Base-by-base conservation (phyloP, 2,113 vertebrate species). In the Pituophis catenifer region DNA sequence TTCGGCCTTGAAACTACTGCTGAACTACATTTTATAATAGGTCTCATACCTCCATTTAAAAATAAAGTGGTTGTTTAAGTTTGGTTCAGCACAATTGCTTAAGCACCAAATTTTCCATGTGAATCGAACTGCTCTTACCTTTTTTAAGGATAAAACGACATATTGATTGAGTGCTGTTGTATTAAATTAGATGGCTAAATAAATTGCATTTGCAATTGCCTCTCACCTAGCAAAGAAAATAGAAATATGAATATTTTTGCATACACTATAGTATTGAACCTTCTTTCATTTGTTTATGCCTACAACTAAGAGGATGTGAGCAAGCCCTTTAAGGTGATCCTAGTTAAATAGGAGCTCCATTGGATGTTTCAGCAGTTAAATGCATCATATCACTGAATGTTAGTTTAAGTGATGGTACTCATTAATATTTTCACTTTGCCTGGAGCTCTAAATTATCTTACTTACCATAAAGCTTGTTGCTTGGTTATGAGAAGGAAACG, bases 401-500 rank as follows among this genome's bases (percentile, higher is more conserved):
- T 44, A 21, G 29, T 65, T 70, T 59, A 70, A 48, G 86, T 59
- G 19, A 8, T 89, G 10, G 0, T 0, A 26, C 50, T 93, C 26
- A 4, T 7, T 3, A 1, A 29, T 17, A 44, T 6, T 38, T 26
- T 12, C 29, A 29, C 8, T 19, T 33, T 90, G 52, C 38, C 26
- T 0, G 23, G 93, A 86, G 12, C 0, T 29, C 53, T 8, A 26
- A 17, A 52, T 59, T 75, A 65, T 55, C 24, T 52, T 88, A 11
- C 90, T 58, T 87, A 58, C 0, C 81, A 44, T 12, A 54, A 92
- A 90, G 54, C 33, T 95, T 65, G 0, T 6, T 48, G 12, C 29
- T 0, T 3, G 33, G n/a, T 24, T 93, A 24, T 50, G 0, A 0
- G 92, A 62, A 17, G 17, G 17, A 91, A 90, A 86, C 0, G 0